Percentiles rank a stretch among this genome's conserved stretches.
Evolutionary conservation across 2,797 vertebrate species (phyloP).

Genomic region (Australoheros facetus): DNA sequence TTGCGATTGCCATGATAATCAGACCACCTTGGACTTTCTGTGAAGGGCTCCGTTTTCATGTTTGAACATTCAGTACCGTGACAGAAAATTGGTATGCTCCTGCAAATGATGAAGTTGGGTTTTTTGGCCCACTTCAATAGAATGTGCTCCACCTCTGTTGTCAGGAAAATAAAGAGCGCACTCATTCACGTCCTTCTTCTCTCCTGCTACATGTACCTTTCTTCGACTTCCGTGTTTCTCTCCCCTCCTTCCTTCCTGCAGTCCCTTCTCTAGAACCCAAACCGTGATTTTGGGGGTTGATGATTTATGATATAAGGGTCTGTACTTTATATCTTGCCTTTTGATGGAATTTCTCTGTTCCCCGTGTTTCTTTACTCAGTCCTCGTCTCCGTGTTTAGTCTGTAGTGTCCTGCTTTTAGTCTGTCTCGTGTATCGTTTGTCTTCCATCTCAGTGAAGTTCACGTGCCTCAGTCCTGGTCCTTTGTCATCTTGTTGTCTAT

Average conservation of each 20-base stretch:
- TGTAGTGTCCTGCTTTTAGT: no score
- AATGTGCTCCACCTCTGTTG: background rate
- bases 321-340: no score
- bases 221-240: background rate
- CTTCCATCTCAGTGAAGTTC: no score
- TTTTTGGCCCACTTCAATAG: background rate
- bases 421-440: no score
- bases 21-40: background rate
- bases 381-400: no score
- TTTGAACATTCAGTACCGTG: background rate
- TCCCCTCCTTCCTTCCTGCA: background rate
- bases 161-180: background rate
- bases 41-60: background rate
- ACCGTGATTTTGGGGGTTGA: background rate
- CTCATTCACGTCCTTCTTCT: background rate
- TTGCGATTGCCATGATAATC: background rate
- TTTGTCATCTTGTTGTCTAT: no score
- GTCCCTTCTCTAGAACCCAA: background rate
- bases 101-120: background rate
- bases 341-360: no score
- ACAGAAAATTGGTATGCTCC: constrained; percentile 2
- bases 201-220: background rate
- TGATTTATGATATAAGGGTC: no score
- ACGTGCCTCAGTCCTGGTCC: no score
- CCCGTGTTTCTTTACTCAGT: no score